These are phyloP conservation scores for Clarias macrocephalus DNA, from an alignment of 2,113 vertebrate species.

Conservation along the genomic window DNA sequence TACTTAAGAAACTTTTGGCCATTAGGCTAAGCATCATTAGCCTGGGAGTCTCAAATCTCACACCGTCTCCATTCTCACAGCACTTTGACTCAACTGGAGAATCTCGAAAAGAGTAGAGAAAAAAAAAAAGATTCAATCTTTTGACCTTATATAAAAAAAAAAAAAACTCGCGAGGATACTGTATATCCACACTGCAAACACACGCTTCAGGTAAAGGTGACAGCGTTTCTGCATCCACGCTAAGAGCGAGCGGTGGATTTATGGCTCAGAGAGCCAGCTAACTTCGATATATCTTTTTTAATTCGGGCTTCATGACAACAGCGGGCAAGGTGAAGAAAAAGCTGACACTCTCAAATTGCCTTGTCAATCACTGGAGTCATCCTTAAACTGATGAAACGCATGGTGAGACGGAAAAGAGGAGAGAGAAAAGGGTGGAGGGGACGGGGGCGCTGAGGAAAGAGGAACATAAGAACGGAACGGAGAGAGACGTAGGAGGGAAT, in stretches of 20 bases:
- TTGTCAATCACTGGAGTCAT: constrained; percentile 69
- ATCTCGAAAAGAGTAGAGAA: neutral
- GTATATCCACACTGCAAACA: neutral
- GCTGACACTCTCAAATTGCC: constrained; percentile 71
- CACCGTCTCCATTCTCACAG: neutral
- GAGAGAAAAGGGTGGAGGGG: constrained; percentile 28
- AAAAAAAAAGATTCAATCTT: neutral
- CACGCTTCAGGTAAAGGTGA: constrained; percentile 11
- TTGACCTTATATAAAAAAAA: neutral
- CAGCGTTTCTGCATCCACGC: constrained; percentile 3
- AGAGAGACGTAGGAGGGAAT: constrained; percentile 31
- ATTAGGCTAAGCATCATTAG: neutral
- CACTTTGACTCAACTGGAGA: neutral
- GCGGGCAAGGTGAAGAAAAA: constrained; percentile 64
- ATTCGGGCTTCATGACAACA: constrained; percentile 66
- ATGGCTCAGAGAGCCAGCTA: constrained; percentile 53
- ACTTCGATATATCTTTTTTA: constrained; percentile 69
- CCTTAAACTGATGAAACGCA: constrained; percentile 57
- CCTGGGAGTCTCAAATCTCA: neutral
- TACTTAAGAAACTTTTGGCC: neutral
- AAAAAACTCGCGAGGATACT: neutral
- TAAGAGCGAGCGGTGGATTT: constrained; percentile 26
- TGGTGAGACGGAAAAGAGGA: constrained; percentile 54
- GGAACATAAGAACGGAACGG: neutral
- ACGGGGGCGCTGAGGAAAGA: neutral